A percentile compares a stretch with the other conserved stretches of the same genome.
phyloP scores from a whole-genome alignment of 2,888 invertebrate species.

The Sympetrum striolatum region DNA sequence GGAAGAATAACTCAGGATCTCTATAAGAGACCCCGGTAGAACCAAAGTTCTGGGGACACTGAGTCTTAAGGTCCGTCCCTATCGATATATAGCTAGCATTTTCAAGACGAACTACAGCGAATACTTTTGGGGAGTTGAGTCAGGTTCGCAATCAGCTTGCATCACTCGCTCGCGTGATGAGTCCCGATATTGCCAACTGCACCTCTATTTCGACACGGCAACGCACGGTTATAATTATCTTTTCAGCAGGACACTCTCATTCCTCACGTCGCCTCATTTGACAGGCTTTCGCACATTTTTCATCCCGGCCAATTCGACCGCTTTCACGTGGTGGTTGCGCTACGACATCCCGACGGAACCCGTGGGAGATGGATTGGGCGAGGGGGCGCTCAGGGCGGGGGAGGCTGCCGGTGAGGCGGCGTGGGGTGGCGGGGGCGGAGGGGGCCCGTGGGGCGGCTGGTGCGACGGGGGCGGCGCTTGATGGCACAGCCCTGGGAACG shows the following conservation, averaged over 20 bases:
- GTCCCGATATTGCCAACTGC: not conserved
- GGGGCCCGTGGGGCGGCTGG: not conserved
- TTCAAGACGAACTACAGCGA: too few relatives aligned
- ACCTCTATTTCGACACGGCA: not conserved
- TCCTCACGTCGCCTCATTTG: not conserved
- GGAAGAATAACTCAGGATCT: not conserved
- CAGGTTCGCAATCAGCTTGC: too few relatives aligned
- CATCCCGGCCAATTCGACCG: not conserved
- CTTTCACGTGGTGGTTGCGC: not conserved
- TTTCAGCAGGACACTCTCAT: not conserved
- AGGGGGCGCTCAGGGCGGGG: constrained; percentile 3
- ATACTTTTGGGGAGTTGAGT: too few relatives aligned
- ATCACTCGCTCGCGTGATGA: too few relatives aligned
- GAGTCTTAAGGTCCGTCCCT: too few relatives aligned
- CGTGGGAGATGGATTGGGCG: constrained; percentile 19
- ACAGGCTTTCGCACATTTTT: not conserved
- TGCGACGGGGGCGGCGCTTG: not conserved
- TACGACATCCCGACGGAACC: constrained; percentile 29
- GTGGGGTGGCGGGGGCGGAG: not conserved
- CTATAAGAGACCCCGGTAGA: not conserved
- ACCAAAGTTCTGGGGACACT: not conserved
- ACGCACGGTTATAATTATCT: not conserved
- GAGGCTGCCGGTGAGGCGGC: constrained; percentile 21
- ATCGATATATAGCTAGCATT: too few relatives aligned
- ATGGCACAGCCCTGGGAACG: constrained; percentile 42